Base-by-base conservation (phyloP, 2,888 invertebrate species). In the Panopea generosa region DNA sequence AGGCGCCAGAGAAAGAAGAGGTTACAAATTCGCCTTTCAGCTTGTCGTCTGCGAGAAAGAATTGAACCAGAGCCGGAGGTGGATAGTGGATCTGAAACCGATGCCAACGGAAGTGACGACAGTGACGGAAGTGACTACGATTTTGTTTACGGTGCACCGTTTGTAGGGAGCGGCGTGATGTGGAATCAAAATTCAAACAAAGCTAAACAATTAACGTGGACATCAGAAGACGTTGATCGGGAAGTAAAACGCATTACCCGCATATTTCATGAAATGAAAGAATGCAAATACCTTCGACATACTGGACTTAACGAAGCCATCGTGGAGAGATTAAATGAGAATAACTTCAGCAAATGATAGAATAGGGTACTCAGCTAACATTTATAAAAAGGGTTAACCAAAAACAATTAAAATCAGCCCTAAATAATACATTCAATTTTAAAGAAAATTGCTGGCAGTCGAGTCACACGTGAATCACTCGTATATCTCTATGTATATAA, bases 271-370 rank as follows among this genome's bases (percentile, higher is more conserved):
- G 76, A 83, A 38, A 70, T 80, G 71, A 77, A 76, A 43, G 73
- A 76, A 18, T 80, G 77, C 61, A 63, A 69, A 14, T 80, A 83
- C 38, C 65, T 80, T 18, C 49, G 83, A 33, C 53, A 70, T 16
- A 68, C 69, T 45, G 68, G 68, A 6, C 72, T 83, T n/a, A 75
- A 83, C 40, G 74, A 80, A 4, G 83, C 79, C 2, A 75, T 83
- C 26, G 52, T 83, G 50, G 61, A 69, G 0, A 63, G 55, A 22
- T 43, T 80, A n/a, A 67, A 77, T 20, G 59, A 74, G 38, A 67
- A 62, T 9, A 63, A 50, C n/a, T n/a, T n/a, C n/a, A n/a, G n/a
- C n/a, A 22, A n/a, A 14, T 52, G 4, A 20, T 20, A 20, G 24
- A 52, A n/a, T n/a, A n/a, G n/a, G n/a, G n/a, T n/a, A n/a, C n/a